Conservation (phyloP, 2,113 vertebrate species). For the Sylvia atricapilla region DNA sequence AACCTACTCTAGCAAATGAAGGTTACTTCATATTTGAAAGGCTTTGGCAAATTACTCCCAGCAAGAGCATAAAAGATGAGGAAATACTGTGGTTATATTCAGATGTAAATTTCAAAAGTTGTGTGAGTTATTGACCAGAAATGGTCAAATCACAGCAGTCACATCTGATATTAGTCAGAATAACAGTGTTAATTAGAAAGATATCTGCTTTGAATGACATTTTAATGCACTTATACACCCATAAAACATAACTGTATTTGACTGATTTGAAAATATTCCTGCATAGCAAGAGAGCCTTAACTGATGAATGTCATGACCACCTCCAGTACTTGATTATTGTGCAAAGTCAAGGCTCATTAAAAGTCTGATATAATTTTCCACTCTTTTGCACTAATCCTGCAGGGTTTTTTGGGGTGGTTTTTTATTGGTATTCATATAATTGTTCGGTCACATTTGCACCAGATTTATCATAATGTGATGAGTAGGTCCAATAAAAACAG, state of each 20-base stretch:
- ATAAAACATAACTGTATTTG: background rate
- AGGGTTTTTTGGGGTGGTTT: background rate
- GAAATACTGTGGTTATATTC: background rate
- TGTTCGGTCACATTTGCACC: background rate
- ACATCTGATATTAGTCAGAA: background rate
- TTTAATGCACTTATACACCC: background rate
- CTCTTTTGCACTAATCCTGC: background rate
- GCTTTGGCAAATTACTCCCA: background rate
- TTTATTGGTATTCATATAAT: background rate
- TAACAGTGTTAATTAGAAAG: background rate
- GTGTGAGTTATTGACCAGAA: background rate
- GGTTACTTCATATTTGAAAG: background rate
- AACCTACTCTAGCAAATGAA: background rate
- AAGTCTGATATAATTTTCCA: conserved; percentile 21
- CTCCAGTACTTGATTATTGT: background rate
- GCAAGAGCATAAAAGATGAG: background rate
- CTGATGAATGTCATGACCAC: background rate
- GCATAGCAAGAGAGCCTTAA: background rate
- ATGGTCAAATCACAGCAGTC: background rate
- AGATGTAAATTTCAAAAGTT: background rate
- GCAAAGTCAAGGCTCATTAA: background rate
- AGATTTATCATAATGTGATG: background rate
- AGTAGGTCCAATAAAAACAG: background rate
- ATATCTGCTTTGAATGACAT: background rate
- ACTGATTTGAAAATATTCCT: conserved; percentile 9